Evolutionary conservation across 2,113 vertebrate genomes (phyloP), one percentile per base, ranked within the genome.

Genomic region (Scartelaos histophorus): DNA sequence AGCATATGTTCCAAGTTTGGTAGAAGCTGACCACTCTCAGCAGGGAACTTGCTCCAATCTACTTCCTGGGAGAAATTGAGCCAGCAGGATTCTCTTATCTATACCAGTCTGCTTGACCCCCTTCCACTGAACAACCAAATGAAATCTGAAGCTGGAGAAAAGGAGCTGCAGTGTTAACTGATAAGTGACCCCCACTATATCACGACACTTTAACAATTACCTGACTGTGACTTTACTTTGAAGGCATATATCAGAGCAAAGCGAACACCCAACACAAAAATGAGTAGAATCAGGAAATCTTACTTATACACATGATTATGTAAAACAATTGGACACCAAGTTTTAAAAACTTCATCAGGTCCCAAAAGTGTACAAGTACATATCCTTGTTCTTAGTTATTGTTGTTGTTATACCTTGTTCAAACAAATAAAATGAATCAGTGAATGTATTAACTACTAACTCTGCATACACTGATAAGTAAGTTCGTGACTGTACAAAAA

Each of bases 21-120:
- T 69, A 76, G 75, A 76, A 78, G 75, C 74, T 88, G 90, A 88
- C 87, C 85, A 84, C 22, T 82, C 78, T 79, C 87, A 70, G 82
- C 67, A 66, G 89, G 90, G 78, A 66, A 78, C 85, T 73, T 68
- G 69, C 71, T 60, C 76, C 76, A 78, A 84, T 82, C 85, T 81
- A 77, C 71, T 78, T 71, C 76, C 74, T 82, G 69, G 82, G 73
- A 86, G 82, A 92, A 92, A 92, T 93, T 89, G 89, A 91, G 89
- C 78, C 91, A 93, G 92, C 91, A 91, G 92, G 75, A 74, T 78
- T 78, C 85, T 66, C 88, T 90, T 93, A 92, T 94, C 92, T 92
- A 57, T 53, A 74, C 77, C 79, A 80, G 83, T 90, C 88, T 66
- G 83, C 83, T 86, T 87, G 85, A 91, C 85, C 89, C 85, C 83